Evolutionary conservation across 2,797 vertebrate species (phyloP).

Genomic region (Choloepus didactylus): DNA sequence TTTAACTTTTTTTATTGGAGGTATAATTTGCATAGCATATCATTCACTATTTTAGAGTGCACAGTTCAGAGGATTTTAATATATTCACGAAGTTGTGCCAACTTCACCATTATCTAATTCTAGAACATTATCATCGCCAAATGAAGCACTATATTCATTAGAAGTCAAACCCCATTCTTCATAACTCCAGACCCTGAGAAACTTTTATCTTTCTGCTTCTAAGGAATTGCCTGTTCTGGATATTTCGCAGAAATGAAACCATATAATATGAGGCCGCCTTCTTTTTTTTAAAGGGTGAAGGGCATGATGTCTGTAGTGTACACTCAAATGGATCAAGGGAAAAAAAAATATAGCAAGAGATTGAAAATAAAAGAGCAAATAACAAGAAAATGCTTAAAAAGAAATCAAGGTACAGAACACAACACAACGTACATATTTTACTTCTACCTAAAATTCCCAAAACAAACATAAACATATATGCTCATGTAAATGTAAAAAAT

Average conservation of each 20-base stretch:
- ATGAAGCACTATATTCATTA: not conserved
- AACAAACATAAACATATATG: not conserved
- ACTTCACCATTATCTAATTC: not conserved
- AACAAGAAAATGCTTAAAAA: not conserved
- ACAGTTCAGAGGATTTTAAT: not conserved
- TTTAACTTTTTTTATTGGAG: not conserved
- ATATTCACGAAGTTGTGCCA: not conserved
- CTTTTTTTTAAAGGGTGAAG: not conserved
- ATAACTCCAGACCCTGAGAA: not conserved
- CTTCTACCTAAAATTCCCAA: constrained; percentile 49
- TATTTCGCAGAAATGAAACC: not conserved
- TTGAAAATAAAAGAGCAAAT: constrained; percentile 34
- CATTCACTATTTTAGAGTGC: not conserved
- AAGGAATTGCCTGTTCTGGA: not conserved
- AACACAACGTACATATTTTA: not conserved
- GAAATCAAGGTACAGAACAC: not conserved
- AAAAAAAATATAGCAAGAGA: not conserved
- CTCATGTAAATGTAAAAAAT: not conserved
- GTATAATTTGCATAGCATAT: not conserved
- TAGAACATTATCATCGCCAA: not conserved
- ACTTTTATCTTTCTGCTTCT: not conserved
- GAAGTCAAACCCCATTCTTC: not conserved
- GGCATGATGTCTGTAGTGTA: not conserved
- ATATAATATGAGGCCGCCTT: not conserved
- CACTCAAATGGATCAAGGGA: not conserved